Evolutionary conservation across 2,797 vertebrate genomes (phyloP).

Genomic region (Tokudaia tokunoshimensis): DNA sequence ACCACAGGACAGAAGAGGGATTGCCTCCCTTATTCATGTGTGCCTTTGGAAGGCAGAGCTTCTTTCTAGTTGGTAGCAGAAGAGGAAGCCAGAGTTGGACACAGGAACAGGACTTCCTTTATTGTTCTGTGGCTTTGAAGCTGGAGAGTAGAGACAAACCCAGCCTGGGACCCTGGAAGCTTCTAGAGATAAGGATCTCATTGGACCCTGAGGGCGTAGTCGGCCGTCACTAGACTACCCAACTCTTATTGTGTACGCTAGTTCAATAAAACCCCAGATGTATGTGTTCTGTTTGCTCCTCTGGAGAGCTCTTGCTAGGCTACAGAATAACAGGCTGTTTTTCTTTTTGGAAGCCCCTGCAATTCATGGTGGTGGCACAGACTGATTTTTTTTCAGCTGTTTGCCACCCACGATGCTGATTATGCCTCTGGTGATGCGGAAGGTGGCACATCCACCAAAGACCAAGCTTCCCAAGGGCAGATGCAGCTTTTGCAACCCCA

Average conservation of each 20-base stretch:
- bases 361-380: background rate
- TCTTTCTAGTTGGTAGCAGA: background rate
- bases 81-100: background rate
- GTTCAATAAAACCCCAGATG: background rate
- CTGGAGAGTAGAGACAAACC: background rate
- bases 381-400: no score
- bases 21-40: no score
- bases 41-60: background rate
- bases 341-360: background rate
- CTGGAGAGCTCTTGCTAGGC: background rate
- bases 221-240: no score
- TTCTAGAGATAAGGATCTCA: background rate
- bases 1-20: background rate
- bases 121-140: background rate
- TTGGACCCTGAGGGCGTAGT: background rate
- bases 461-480: no score
- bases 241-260: background rate
- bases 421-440: background rate
- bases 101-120: no score
- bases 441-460: background rate
- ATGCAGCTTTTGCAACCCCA: background rate
- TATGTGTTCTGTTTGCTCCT: background rate
- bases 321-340: background rate
- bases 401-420: background rate
- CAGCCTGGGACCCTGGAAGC: background rate